These are phyloP conservation scores for Nycticorax nycticorax DNA, from an alignment of 2,113 vertebrate species.

Conservation along the genomic window DNA sequence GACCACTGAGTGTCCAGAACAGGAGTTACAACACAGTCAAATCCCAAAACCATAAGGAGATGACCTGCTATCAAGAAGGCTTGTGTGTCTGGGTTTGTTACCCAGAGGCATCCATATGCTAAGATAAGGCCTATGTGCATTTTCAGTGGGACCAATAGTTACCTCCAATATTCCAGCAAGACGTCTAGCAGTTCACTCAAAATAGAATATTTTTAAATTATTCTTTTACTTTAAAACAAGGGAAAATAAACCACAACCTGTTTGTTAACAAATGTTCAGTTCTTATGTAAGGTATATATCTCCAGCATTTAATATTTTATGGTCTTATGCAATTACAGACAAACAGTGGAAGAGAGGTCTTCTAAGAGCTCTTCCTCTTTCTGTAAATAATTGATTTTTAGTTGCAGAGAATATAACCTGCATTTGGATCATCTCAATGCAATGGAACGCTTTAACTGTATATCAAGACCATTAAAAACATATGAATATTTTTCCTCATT, in stretches of 20 bases:
- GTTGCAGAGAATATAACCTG: not conserved
- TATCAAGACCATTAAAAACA: not conserved
- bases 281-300: not conserved
- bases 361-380: not conserved
- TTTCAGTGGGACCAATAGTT: not conserved
- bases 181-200: not conserved
- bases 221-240: not conserved
- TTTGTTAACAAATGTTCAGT: not conserved
- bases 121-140: not conserved
- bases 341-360: not conserved
- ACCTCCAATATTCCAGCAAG: not conserved
- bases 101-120: not conserved
- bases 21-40: not conserved
- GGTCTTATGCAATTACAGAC: not conserved
- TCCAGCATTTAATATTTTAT: conserved; percentile 1
- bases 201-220: not conserved
- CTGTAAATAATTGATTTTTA: not conserved
- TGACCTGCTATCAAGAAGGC: not conserved
- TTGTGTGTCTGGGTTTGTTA: not conserved
- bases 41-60: not conserved
- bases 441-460: not conserved
- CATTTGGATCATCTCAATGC: not conserved
- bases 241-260: not conserved
- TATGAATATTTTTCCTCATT: conserved; percentile 24
- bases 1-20: not conserved